phyloP scores from a whole-genome alignment of 1,140 invertebrate genomes.

The Heliconius nattereri region DNA sequence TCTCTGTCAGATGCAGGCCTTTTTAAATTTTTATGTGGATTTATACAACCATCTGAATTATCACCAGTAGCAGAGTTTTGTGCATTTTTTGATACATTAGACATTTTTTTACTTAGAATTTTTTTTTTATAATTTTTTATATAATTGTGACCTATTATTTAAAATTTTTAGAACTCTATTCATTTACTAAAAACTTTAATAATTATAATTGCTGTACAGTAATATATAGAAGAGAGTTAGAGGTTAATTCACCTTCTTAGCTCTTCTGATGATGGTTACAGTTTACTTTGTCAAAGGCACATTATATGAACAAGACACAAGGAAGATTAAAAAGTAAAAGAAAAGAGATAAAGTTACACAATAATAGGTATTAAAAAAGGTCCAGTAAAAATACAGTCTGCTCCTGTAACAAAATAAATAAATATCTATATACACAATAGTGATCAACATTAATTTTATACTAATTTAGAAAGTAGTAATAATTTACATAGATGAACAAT shows the following conservation, averaged over 20 bases:
- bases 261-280: neutral
- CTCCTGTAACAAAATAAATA: neutral
- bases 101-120: neutral
- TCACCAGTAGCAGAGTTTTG: neutral
- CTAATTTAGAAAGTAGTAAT: no score
- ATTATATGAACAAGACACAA: no score
- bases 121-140: neutral
- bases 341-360: neutral
- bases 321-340: no score
- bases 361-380: neutral
- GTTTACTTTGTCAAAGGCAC: neutral
- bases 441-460: no score
- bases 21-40: neutral
- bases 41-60: neutral
- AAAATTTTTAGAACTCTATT: no score
- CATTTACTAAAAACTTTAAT: neutral
- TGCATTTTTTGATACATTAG: neutral
- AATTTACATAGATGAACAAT: no score
- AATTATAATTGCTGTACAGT: neutral
- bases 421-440: neutral
- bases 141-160: neutral
- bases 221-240: neutral
- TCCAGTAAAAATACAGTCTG: neutral
- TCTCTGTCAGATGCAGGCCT: neutral
- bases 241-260: neutral